Conservation (phyloP, 2,113 vertebrate genomes). For the Tetrax tetrax region DNA sequence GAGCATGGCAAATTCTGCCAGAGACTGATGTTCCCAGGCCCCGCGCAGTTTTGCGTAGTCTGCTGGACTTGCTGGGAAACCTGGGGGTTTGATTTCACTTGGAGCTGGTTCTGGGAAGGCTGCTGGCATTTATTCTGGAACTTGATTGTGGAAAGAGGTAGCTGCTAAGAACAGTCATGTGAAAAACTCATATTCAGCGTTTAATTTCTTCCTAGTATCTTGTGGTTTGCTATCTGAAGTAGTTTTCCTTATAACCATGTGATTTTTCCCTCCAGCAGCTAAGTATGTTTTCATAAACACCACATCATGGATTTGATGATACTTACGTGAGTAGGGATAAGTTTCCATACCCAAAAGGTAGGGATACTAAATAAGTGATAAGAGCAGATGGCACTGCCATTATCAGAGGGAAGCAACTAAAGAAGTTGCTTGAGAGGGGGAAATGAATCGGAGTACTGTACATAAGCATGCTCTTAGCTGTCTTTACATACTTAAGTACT, state of each 20-base stretch:
- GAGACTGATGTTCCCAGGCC: not conserved
- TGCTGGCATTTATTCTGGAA: not conserved
- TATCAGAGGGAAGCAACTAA: not conserved
- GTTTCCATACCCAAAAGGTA: not conserved
- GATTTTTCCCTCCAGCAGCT: not conserved
- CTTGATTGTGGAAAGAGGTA: not conserved
- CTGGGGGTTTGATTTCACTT: not conserved
- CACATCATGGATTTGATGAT: not conserved
- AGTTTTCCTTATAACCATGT: not conserved
- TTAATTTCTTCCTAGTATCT: not conserved
- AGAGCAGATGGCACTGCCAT: not conserved
- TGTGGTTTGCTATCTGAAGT: not conserved
- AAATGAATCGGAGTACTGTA: not conserved
- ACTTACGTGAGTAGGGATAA: not conserved
- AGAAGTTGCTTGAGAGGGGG: not conserved
- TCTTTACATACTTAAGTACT: not conserved
- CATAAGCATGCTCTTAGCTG: not conserved
- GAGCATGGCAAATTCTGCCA: not conserved
- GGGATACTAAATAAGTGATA: not conserved
- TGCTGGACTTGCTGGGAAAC: constrained; percentile 15
- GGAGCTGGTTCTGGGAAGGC: not conserved
- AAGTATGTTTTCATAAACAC: not conserved
- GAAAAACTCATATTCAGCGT: not conserved
- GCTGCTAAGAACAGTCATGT: not conserved
- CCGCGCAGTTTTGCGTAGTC: not conserved